Evolutionary conservation across 2,113 vertebrate genomes (phyloP).

Genomic region (Syngnathus scovelli): DNA sequence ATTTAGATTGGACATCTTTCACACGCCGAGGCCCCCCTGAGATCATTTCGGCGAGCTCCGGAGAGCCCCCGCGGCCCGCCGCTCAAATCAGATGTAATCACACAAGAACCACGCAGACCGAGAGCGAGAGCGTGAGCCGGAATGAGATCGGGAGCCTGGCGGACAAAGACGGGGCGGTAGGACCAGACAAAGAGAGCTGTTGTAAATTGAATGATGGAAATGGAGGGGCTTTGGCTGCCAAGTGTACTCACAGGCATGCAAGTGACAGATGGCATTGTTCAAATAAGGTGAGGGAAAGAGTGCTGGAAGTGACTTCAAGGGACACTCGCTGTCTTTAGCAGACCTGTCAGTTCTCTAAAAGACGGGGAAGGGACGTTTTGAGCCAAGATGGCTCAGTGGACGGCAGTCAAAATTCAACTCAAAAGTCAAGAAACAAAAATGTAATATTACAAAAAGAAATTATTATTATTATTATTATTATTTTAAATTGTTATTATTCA

Average conservation of each 20-base stretch:
- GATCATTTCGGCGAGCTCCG: conserved; percentile 26
- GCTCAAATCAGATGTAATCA: conserved; percentile 52
- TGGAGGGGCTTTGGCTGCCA: conserved; percentile 21
- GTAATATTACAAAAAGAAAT: too few species aligned
- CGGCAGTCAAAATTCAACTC: background rate
- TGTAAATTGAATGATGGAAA: conserved; percentile 30
- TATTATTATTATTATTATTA: too few species aligned
- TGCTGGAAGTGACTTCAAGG: conserved; percentile 52
- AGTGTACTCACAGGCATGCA: conserved; percentile 25
- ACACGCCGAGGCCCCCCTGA: conserved; percentile 38
- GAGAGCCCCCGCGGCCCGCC: conserved; percentile 14
- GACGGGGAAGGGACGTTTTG: background rate
- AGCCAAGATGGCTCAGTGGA: background rate
- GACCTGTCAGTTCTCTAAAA: conserved; percentile 22
- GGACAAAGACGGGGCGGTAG: background rate
- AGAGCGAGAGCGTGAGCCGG: conserved; percentile 16
- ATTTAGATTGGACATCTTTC: conserved; percentile 64
- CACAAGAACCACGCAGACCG: conserved; percentile 23
- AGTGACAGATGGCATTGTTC: conserved; percentile 45
- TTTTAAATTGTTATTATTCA: too few species aligned
- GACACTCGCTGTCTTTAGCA: conserved; percentile 50
- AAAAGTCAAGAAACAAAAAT: too few species aligned
- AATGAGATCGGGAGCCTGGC: conserved; percentile 8
- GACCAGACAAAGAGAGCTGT: conserved; percentile 1
- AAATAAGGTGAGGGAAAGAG: conserved; percentile 18